Conservation (phyloP, 1,140 invertebrate species). For the Sycophaga agraensis region DNA sequence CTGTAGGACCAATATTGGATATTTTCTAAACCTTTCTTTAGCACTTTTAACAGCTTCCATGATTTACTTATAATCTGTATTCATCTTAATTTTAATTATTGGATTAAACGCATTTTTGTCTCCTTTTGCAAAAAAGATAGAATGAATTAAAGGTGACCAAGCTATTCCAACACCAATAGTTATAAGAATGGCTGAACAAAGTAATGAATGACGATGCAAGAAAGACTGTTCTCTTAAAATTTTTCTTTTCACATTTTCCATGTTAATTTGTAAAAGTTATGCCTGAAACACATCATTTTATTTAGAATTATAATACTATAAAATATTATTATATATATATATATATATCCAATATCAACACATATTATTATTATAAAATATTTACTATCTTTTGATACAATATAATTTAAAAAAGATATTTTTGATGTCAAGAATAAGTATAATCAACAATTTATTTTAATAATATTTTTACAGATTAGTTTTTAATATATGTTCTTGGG, state of each 20-base stretch:
- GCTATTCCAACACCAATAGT: slow-evolving; percentile 39
- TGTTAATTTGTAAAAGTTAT: slow-evolving; percentile 38
- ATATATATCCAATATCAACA: neutral
- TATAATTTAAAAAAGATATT: too few species aligned
- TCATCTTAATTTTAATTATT: neutral
- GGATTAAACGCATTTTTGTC: neutral
- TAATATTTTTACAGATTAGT: too few species aligned
- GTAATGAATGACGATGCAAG: slow-evolving; percentile 26
- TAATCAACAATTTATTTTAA: too few species aligned
- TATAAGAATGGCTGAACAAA: slow-evolving; percentile 36
- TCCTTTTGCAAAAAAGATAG: neutral
- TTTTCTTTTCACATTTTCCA: slow-evolving; percentile 27
- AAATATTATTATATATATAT: neutral
- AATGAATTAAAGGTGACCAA: slow-evolving; percentile 1
- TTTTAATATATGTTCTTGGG: too few species aligned
- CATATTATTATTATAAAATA: neutral
- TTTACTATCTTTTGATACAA: too few species aligned
- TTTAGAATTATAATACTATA: neutral
- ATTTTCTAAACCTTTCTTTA: slow-evolving; percentile 68
- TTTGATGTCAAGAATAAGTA: too few species aligned
- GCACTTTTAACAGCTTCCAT: slow-evolving; percentile 80
- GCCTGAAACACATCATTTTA: slow-evolving; percentile 32
- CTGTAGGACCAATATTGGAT: slow-evolving; percentile 70
- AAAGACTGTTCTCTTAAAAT: neutral
- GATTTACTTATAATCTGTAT: neutral